Percentiles rank a stretch among this genome's conserved stretches.
phyloP scores from a whole-genome alignment of 1,140 invertebrate genomes.

The Aphaenogaster ashmeadi region DNA sequence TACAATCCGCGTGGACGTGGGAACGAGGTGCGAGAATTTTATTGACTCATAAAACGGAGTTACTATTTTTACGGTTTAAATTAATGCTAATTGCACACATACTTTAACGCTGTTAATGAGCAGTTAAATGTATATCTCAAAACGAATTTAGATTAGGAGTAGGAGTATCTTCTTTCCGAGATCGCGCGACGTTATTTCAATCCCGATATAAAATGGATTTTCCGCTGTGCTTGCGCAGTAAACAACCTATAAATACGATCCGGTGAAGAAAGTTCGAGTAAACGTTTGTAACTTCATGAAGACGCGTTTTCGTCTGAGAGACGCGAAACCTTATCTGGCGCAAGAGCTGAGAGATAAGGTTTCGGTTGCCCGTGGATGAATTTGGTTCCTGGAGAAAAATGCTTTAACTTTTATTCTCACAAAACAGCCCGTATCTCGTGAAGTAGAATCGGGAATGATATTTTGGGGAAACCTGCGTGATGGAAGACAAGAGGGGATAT shows the following conservation, averaged over 20 bases:
- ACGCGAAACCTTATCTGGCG: not conserved
- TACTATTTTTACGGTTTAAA: not conserved
- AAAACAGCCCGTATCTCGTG: constrained; percentile 18
- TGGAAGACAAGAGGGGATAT: constrained; percentile 40
- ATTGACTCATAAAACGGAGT: constrained; percentile 22
- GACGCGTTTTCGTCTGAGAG: not conserved
- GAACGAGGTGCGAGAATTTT: constrained; percentile 14
- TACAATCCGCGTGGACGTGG: not conserved
- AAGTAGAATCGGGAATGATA: constrained; percentile 22
- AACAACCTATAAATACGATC: constrained; percentile 3
- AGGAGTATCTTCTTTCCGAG: no score
- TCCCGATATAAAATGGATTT: not conserved
- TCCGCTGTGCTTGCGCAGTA: not conserved
- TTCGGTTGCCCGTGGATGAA: not conserved
- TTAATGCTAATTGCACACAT: not conserved
- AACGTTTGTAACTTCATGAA: constrained; percentile 19
- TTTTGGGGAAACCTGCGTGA: constrained; percentile 7
- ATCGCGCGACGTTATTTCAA: not conserved
- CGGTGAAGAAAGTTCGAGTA: not conserved
- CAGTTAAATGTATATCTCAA: not conserved
- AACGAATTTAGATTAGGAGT: not conserved
- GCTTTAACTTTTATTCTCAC: constrained; percentile 26
- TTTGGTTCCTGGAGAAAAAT: constrained; percentile 36
- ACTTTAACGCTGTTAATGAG: not conserved
- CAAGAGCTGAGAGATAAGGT: constrained; percentile 12